Base-by-base conservation (phyloP, 2,797 vertebrate species). In the Sebastes cheni region DNA sequence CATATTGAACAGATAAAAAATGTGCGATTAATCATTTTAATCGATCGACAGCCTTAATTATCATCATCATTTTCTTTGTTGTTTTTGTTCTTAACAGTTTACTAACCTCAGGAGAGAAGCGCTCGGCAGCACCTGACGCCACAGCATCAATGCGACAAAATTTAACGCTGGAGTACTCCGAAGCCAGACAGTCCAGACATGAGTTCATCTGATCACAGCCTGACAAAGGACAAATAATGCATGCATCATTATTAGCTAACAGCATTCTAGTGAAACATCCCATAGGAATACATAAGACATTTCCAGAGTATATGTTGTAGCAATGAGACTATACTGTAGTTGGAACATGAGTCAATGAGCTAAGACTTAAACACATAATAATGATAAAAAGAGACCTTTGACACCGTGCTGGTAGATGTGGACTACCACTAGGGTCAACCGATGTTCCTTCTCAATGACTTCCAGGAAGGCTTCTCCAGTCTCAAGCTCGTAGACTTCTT, bases 61-160 rank as follows among this genome's bases (percentile, higher is more conserved):
- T 50, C 16, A 20, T n/a, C 2, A 25, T 27, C 1, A 27, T 60
- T 32, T 50, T 62, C 22, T 16, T 52, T 30, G 10, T 5, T 29
- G 6, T 64, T 55, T 56, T 34, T 12, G 22, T 72, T 70, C 30
- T 11, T 1, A 59, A 8, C 11, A 22, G 32, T 68, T 75, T 20
- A 83, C 86, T 82, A 3, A 93, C 96, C 6, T 97, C 93, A 0
- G 91, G 87, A 11, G 97, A 96, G 93, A 99, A 99, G 86, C 96
- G 97, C 27, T 99, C 97, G 1, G 95, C 93, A 1, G 98, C 97
- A 0, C 98, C 98, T 0, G 97, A 97, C 22, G 95, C 90, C 16
- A 96, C 95, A 23, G 97, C 96, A 81, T 95, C 96, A 87, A 99
- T 98, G 29, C 97, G 97, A 86, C 98, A 99, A 74, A 99, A 99